phyloP scores from a whole-genome alignment of 30 jellyfish, hydroid and myxozoan genomes.

The Aurelia aurita region DNA sequence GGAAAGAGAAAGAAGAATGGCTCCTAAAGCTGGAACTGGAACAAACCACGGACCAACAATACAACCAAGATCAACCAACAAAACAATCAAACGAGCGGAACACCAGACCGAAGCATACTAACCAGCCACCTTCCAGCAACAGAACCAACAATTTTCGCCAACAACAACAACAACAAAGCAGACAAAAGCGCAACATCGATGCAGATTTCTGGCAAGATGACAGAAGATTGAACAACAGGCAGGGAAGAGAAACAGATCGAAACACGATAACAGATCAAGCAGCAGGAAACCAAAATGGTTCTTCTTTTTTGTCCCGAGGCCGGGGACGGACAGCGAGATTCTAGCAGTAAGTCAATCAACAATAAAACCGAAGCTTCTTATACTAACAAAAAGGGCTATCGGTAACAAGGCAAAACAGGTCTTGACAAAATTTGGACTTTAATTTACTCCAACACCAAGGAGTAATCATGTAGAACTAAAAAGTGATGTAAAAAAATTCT shows the following conservation, averaged over 20 bases:
- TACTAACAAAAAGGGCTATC: too few species aligned
- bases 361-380: too few species aligned
- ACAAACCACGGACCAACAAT: background rate
- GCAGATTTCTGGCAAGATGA: conserved; percentile 17
- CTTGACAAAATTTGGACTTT: too few species aligned
- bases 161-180: conserved; percentile 1
- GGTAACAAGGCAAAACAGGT: too few species aligned
- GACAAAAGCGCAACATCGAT: conserved; percentile 14
- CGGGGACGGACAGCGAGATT: background rate
- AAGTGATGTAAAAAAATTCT: too few species aligned
- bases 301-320: conserved; percentile 17
- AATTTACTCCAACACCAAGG: too few species aligned
- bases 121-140: conserved; percentile 12
- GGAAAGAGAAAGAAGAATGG: too few species aligned
- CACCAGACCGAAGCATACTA: conserved; percentile 18
- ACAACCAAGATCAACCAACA: background rate
- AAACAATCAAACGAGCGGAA: background rate
- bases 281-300: conserved; percentile 21
- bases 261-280: background rate
- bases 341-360: background rate
- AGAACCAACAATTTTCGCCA: conserved; percentile 4
- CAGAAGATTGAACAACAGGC: conserved; percentile 8
- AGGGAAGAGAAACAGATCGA: conserved; percentile 3
- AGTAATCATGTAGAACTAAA: too few species aligned
- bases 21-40: background rate